phyloP scores from a whole-genome alignment of 2,888 invertebrate species.

The Cataglyphis albicans region DNA sequence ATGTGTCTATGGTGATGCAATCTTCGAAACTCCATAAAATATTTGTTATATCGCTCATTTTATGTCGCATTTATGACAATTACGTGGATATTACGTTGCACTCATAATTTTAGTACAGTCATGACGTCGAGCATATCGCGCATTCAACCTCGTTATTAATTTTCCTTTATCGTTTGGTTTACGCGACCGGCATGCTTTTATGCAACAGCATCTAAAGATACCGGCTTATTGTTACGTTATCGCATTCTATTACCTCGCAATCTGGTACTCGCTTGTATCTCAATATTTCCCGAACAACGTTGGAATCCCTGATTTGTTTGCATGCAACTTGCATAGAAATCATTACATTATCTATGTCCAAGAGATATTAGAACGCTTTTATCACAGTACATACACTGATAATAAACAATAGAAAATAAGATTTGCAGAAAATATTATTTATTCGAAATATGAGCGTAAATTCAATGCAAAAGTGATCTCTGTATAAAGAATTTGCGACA shows the following conservation, averaged over 20 bases:
- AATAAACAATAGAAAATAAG: conserved; percentile 10
- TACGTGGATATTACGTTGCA: conserved; percentile 3
- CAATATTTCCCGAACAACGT: conserved; percentile 43
- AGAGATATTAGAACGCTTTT: conserved; percentile 15
- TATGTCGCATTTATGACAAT: conserved; percentile 15
- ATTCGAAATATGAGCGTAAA: background rate
- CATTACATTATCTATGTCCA: conserved; percentile 26
- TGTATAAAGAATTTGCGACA: background rate
- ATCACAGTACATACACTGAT: background rate
- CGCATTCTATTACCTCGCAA: conserved; percentile 38
- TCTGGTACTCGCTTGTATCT: conserved; percentile 31
- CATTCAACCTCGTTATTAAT: conserved; percentile 41
- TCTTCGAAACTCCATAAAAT: background rate
- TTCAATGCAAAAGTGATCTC: background rate
- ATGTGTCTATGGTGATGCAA: background rate
- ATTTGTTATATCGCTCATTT: background rate
- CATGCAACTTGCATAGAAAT: conserved; percentile 23
- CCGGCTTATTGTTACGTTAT: conserved; percentile 50
- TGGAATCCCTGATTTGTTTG: conserved; percentile 45
- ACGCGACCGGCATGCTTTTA: conserved; percentile 17
- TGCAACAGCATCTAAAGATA: conserved; percentile 50
- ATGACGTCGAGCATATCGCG: conserved; percentile 8
- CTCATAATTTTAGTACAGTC: conserved; percentile 32
- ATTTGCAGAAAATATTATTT: conserved; percentile 2
- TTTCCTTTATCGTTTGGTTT: conserved; percentile 26